These are phyloP conservation scores for Odocoileus hemionus DNA, from an alignment of 2,113 vertebrate genomes.

Conservation along the genomic window DNA sequence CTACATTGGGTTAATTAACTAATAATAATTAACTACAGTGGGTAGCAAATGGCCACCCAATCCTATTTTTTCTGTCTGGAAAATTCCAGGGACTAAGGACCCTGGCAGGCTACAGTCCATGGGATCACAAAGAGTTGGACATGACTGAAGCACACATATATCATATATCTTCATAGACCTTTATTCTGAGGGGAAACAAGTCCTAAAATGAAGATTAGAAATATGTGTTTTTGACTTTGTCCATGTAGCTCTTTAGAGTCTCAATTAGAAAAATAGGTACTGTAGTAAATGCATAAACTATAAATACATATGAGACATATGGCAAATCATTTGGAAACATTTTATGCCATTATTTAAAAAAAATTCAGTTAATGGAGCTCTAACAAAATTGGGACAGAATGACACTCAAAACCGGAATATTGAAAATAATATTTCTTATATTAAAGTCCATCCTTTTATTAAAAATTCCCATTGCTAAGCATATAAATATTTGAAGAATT, in stretches of 20 bases:
- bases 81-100: not conserved
- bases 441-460: not conserved
- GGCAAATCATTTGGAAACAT: not conserved
- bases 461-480: not conserved
- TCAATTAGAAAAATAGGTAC: not conserved
- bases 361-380: not conserved
- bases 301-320: not conserved
- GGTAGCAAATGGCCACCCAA: not conserved
- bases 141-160: not conserved
- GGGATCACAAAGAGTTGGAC: not conserved
- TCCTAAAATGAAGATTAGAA: not conserved
- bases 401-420: not conserved
- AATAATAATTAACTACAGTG: not conserved
- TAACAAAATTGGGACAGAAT: not conserved
- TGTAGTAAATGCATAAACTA: not conserved
- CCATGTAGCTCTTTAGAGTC: not conserved
- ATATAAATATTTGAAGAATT: not conserved
- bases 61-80: not conserved
- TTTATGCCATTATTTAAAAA: constrained; percentile 1
- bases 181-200: not conserved
- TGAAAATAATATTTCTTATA: not conserved
- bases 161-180: not conserved
- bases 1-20: not conserved
- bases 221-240: not conserved
- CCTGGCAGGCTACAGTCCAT: not conserved